Conservation (phyloP, 1,140 invertebrate species). For the Semibalanus balanoides region DNA sequence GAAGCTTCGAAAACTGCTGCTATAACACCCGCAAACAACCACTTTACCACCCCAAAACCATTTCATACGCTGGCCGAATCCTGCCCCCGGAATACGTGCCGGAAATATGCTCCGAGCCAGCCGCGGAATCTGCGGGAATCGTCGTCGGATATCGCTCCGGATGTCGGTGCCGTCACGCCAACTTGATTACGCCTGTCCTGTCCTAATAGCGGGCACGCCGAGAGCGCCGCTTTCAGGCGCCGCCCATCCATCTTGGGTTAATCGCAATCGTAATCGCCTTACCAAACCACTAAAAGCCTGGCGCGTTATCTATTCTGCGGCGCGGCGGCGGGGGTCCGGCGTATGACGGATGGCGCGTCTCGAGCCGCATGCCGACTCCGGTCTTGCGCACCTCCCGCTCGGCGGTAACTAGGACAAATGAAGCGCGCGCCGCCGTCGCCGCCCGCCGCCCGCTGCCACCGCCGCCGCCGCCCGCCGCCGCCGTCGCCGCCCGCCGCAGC, state of each 20-base stretch:
- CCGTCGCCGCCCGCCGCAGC: too few species aligned
- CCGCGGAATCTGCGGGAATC: background rate
- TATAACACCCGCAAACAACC: too few species aligned
- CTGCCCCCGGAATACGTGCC: too few species aligned
- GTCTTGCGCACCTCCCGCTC: background rate
- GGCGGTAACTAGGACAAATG: background rate
- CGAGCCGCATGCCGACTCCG: too few species aligned
- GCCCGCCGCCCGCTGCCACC: too few species aligned
- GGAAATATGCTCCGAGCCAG: too few species aligned
- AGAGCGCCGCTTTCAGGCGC: background rate
- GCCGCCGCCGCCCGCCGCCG: too few species aligned
- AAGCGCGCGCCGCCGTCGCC: background rate
- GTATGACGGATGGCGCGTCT: background rate
- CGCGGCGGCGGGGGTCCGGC: too few species aligned
- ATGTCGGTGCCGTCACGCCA: background rate
- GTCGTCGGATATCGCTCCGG: background rate
- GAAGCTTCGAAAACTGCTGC: too few species aligned
- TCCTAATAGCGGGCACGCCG: background rate
- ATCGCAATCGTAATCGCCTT: constrained; percentile 1
- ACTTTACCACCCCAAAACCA: too few species aligned
- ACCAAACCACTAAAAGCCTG: background rate
- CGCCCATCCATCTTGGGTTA: background rate
- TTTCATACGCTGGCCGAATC: too few species aligned
- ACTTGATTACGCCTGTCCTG: background rate
- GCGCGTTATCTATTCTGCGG: background rate